Conservation (phyloP, 2,797 vertebrate genomes). For the Carduelis carduelis region DNA sequence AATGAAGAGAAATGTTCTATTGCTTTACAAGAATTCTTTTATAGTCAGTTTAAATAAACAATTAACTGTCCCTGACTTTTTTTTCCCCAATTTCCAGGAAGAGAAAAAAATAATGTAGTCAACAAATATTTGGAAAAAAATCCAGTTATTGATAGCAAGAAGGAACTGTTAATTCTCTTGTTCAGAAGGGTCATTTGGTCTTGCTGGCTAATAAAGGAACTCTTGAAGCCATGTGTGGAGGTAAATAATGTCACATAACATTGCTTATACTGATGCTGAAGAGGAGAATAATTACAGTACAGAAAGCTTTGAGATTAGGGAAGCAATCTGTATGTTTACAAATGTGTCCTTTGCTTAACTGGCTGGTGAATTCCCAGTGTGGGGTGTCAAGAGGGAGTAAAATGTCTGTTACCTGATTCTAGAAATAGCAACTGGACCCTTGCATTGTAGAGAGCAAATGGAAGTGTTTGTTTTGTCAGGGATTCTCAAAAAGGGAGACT, state of each 20-base stretch:
- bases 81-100: not conserved
- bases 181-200: not conserved
- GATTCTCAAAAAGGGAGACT: not conserved
- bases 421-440: not conserved
- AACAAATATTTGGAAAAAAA: not conserved
- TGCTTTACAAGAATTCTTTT: not conserved
- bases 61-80: not conserved
- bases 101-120: not conserved
- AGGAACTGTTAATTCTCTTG: not conserved
- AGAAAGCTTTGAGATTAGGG: not conserved
- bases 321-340: not conserved
- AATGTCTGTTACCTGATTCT: not conserved
- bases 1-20: not conserved
- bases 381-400: rapidly evolving
- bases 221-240: not conserved
- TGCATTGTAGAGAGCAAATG: not conserved
- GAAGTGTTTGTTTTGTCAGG: not conserved
- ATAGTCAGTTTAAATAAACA: not conserved
- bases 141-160: not conserved
- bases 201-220: not conserved
- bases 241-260: not conserved
- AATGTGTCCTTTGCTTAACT: not conserved
- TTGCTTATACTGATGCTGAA: not conserved
- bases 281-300: not conserved
- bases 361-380: not conserved